Percentiles rank a stretch among this genome's conserved stretches.
Evolutionary conservation across 37 sponge, comb jelly and placozoan genomes (phyloP).

Genomic region (Cliona cf. orientalis): DNA sequence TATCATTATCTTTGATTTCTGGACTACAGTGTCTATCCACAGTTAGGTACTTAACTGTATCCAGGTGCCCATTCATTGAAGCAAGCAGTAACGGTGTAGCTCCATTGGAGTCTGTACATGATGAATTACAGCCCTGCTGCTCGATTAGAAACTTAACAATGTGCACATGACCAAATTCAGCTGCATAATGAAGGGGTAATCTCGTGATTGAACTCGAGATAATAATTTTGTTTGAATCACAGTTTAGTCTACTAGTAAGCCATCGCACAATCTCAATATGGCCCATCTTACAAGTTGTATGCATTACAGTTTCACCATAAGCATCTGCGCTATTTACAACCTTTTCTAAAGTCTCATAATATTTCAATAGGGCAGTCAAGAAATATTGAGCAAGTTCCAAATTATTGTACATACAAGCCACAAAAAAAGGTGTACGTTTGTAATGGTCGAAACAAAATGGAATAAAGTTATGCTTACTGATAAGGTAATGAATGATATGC

Average conservation of each 20-base stretch:
- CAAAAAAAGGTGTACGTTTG: too few species aligned
- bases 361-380: too few species aligned
- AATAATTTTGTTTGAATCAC: constrained; percentile 17
- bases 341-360: too few species aligned
- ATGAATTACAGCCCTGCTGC: not conserved
- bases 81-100: constrained; percentile 4
- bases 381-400: too few species aligned
- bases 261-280: too few species aligned
- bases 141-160: constrained; percentile 18
- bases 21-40: not conserved
- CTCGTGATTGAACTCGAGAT: not conserved
- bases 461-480: too few species aligned
- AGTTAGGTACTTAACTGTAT: constrained; percentile 1
- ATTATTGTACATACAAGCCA: too few species aligned
- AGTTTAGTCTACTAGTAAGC: not conserved
- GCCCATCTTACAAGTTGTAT: too few species aligned
- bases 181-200: constrained; percentile 35
- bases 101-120: not conserved
- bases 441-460: too few species aligned
- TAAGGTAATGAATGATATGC: too few species aligned
- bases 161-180: constrained; percentile 1
- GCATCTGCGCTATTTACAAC: too few species aligned
- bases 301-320: too few species aligned
- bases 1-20: not conserved
- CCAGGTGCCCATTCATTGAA: not conserved